Evolutionary conservation across 1,140 invertebrate genomes (phyloP).

Genomic region (Neomicropteryx cornuta): DNA sequence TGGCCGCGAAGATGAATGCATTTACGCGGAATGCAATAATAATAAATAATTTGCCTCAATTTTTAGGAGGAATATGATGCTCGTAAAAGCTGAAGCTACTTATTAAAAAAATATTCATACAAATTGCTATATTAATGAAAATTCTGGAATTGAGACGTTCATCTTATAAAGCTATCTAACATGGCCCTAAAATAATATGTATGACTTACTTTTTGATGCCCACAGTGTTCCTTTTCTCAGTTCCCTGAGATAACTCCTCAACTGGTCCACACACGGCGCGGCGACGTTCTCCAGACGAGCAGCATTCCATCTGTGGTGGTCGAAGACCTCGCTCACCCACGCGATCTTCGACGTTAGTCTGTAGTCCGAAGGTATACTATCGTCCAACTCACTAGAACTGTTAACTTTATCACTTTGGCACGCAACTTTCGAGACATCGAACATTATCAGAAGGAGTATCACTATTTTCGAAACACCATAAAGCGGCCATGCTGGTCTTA

Average conservation of each 20-base stretch:
- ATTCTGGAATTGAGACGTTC: slow-evolving; percentile 14
- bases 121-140: slow-evolving; percentile 22
- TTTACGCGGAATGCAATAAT: too few species aligned
- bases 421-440: too few species aligned
- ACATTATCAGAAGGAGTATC: too few species aligned
- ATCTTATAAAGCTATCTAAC: slow-evolving; percentile 9
- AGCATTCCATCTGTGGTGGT: slow-evolving; percentile 50
- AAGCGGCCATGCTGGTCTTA: too few species aligned
- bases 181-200: not conserved
- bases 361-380: slow-evolving; percentile 17
- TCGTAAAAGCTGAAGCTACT: not conserved
- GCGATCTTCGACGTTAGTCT: slow-evolving; percentile 34
- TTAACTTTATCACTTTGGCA: too few species aligned
- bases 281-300: slow-evolving; percentile 28
- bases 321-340: slow-evolving; percentile 51
- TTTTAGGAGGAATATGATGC: slow-evolving; percentile 6
- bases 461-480: too few species aligned
- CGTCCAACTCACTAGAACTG: slow-evolving; percentile 31
- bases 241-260: slow-evolving; percentile 43
- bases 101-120: not conserved
- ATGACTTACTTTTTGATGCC: slow-evolving; percentile 58
- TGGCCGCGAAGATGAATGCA: too few species aligned
- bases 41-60: slow-evolving; percentile 3
- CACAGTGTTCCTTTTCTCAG: slow-evolving; percentile 48
- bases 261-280: slow-evolving; percentile 41